These are phyloP conservation scores for Drosophila fungiperda DNA, from an alignment of 2,888 invertebrate species.

Conservation along the genomic window DNA sequence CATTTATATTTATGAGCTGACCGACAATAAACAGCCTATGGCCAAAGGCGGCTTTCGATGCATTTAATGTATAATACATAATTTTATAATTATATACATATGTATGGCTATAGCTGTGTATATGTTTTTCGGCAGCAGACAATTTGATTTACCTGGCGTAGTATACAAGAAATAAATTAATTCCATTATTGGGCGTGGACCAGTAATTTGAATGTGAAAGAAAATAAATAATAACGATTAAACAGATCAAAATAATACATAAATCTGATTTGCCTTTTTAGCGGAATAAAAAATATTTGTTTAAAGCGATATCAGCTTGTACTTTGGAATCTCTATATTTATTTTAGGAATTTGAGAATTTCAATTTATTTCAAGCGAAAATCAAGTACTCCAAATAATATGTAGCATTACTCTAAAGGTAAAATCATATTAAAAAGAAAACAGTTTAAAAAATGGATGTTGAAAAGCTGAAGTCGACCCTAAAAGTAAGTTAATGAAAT, in stretches of 20 bases:
- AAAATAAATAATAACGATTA: not conserved
- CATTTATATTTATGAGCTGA: conserved; percentile 76
- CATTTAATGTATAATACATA: conserved; percentile 75
- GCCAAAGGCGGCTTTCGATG: conserved; percentile 63
- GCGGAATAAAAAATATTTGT: not conserved
- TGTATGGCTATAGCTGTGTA: not conserved
- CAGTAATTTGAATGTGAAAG: not conserved
- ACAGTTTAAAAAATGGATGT: not conserved
- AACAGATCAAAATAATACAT: not conserved
- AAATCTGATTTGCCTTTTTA: not conserved
- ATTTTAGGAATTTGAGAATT: not conserved
- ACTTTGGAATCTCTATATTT: not conserved
- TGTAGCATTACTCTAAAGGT: not conserved
- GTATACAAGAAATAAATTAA: conserved; percentile 11
- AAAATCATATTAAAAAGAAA: not conserved
- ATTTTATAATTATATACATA: conserved; percentile 72
- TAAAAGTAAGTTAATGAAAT: not conserved
- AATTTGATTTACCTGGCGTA: conserved; percentile 35
- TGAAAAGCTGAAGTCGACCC: not conserved
- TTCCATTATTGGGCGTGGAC: not conserved
- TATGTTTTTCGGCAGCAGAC: conserved; percentile 41
- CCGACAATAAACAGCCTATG: conserved; percentile 64
- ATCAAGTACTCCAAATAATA: no score
- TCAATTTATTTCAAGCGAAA: not conserved
- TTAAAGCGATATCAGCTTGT: not conserved